Percentiles rank a stretch among this genome's conserved stretches.
phyloP scores from a whole-genome alignment of 1,140 invertebrate species.

The Polyergus mexicanus region DNA sequence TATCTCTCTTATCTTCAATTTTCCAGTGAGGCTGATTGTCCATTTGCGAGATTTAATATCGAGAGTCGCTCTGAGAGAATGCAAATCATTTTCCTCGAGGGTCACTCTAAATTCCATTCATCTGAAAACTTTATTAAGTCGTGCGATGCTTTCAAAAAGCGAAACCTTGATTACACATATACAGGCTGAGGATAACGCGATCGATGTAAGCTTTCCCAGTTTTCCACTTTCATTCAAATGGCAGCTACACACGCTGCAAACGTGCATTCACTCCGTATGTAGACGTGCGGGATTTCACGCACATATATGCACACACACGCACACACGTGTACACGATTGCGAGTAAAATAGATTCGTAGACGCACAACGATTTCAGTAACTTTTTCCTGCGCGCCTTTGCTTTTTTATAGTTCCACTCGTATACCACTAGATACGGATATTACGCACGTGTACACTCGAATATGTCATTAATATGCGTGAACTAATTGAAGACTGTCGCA shows the following conservation, averaged over 20 bases:
- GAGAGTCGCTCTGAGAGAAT: constrained; percentile 36
- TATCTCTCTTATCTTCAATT: background rate
- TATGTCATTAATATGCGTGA: constrained; percentile 60
- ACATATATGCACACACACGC: background rate
- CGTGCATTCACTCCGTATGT: background rate
- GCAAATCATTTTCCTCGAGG: constrained; percentile 48
- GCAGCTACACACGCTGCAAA: constrained; percentile 23
- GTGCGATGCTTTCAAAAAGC: constrained; percentile 48
- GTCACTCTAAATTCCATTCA: constrained; percentile 52
- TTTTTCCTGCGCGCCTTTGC: background rate
- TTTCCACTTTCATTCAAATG: constrained; percentile 39
- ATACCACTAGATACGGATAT: no score
- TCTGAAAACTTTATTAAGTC: constrained; percentile 57
- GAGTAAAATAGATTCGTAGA: constrained; percentile 33
- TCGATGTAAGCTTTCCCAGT: constrained; percentile 51
- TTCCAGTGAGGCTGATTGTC: constrained; percentile 30
- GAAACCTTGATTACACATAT: constrained; percentile 51
- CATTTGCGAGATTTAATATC: constrained; percentile 49
- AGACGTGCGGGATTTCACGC: background rate
- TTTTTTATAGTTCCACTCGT: constrained; percentile 26
- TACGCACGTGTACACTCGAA: background rate
- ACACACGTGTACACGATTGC: background rate
- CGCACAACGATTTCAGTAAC: constrained; percentile 46
- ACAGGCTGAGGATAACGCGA: constrained; percentile 40
- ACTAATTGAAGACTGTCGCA: constrained; percentile 64